phyloP scores from a whole-genome alignment of 2,113 vertebrate species.

The Menura novaehollandiae region DNA sequence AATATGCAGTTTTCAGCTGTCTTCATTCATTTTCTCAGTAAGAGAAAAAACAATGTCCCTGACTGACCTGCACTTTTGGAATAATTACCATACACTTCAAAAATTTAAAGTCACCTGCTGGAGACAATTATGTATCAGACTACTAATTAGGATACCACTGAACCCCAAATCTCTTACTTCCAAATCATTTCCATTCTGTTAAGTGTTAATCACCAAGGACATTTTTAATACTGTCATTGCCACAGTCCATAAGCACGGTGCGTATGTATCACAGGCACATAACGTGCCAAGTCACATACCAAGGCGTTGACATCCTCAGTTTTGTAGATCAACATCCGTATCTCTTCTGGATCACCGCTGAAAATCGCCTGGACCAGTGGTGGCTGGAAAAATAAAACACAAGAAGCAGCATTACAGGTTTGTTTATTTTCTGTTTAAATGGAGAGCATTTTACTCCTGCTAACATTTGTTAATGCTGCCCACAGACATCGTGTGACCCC shows the following conservation, averaged over 20 bases:
- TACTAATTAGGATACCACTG: background rate
- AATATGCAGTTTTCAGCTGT: background rate
- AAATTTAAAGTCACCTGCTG: background rate
- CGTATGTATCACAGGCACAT: background rate
- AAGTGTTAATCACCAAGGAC: background rate
- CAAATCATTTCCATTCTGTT: background rate
- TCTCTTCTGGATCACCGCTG: slow-evolving; percentile 93
- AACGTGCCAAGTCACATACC: slow-evolving; percentile 72
- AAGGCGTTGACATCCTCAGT: slow-evolving; percentile 94
- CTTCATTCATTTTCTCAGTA: slow-evolving; percentile 5
- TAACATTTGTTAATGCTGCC: background rate
- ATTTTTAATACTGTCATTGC: background rate
- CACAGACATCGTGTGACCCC: background rate
- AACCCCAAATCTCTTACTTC: background rate
- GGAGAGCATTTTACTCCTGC: background rate
- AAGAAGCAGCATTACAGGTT: background rate
- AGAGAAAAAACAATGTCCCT: background rate
- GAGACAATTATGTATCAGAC: background rate
- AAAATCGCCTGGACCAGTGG: slow-evolving; percentile 96
- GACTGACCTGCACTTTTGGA: background rate
- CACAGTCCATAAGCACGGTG: background rate
- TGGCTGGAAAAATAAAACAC: slow-evolving; percentile 76
- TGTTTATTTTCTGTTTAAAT: background rate
- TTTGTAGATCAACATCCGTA: slow-evolving; percentile 94
- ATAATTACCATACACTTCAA: background rate